phyloP scores from a whole-genome alignment of 2,888 invertebrate species.

The Horisme vitalbata region DNA sequence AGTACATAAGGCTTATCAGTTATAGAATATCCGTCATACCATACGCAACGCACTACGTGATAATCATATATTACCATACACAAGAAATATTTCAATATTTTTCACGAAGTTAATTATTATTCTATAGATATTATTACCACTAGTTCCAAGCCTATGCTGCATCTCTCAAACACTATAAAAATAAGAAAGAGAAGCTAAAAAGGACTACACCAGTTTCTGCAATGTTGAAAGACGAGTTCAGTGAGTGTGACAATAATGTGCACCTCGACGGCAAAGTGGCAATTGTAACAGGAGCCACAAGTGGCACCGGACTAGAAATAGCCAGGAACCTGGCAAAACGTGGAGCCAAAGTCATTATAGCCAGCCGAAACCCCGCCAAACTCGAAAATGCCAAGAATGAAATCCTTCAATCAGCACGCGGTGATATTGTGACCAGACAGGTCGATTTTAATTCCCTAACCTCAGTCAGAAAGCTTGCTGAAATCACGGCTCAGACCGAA shows the following conservation, averaged over 20 bases:
- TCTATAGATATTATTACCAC: too few relatives aligned
- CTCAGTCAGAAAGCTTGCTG: constrained; percentile 82
- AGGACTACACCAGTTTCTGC: constrained; percentile 1
- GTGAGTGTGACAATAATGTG: constrained; percentile 49
- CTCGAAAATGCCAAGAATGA: constrained; percentile 43
- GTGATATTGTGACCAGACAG: constrained; percentile 51
- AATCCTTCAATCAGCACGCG: constrained; percentile 48
- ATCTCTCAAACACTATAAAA: too few relatives aligned
- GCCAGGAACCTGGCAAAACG: constrained; percentile 70
- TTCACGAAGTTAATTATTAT: too few relatives aligned
- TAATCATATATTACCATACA: too few relatives aligned
- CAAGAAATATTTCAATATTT: too few relatives aligned
- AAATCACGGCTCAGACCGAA: constrained; percentile 73
- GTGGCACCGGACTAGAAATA: constrained; percentile 61
- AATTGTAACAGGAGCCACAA: constrained; percentile 62
- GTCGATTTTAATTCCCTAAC: constrained; percentile 77
- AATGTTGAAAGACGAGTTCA: constrained; percentile 52
- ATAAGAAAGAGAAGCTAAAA: too few relatives aligned
- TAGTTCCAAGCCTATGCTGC: too few relatives aligned
- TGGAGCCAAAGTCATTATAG: constrained; percentile 82
- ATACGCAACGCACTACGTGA: too few relatives aligned
- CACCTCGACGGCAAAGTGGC: constrained; percentile 63
- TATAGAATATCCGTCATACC: too few relatives aligned
- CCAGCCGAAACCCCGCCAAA: constrained; percentile 69
- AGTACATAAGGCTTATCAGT: too few relatives aligned